These are phyloP conservation scores for Apantesis nais DNA, from an alignment of 2,888 invertebrate species.

Conservation along the genomic window DNA sequence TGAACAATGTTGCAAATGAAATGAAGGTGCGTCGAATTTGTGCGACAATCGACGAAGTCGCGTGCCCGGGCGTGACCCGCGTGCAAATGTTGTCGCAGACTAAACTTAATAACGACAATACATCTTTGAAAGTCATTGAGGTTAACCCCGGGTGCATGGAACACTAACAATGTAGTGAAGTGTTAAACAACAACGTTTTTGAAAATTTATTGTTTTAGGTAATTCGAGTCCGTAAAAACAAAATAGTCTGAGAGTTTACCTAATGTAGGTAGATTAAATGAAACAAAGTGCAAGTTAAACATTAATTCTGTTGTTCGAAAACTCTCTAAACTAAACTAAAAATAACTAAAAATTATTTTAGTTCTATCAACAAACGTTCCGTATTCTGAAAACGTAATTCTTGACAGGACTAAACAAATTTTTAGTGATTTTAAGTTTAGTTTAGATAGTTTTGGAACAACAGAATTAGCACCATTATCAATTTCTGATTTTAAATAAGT, in stretches of 20 bases:
- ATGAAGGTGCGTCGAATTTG: slow-evolving; percentile 64
- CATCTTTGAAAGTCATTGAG: slow-evolving; percentile 57
- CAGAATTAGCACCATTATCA: too few species aligned
- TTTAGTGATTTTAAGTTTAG: too few species aligned
- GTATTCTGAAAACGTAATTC: too few species aligned
- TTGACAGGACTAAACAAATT: too few species aligned
- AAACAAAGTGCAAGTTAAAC: neutral
- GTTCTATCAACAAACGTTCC: too few species aligned
- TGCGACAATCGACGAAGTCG: slow-evolving; percentile 61
- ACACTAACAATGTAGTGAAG: slow-evolving; percentile 48
- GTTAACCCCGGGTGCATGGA: slow-evolving; percentile 60
- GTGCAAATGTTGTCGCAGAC: slow-evolving; percentile 53
- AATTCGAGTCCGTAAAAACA: slow-evolving; percentile 7
- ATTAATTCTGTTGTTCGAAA: too few species aligned
- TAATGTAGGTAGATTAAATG: neutral
- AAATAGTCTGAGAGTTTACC: neutral
- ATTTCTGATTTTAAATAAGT: neutral
- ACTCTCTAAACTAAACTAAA: too few species aligned
- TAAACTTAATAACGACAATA: slow-evolving; percentile 57
- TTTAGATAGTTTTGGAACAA: too few species aligned
- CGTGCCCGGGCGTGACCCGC: slow-evolving; percentile 60
- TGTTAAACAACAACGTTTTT: slow-evolving; percentile 33
- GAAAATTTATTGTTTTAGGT: slow-evolving; percentile 29
- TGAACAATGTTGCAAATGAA: slow-evolving; percentile 74
- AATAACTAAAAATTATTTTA: too few species aligned